Percentiles rank a stretch among this genome's conserved stretches.
Conservation (phyloP, 2,888 invertebrate genomes). For the Digitonthophagus gazella region DNA sequence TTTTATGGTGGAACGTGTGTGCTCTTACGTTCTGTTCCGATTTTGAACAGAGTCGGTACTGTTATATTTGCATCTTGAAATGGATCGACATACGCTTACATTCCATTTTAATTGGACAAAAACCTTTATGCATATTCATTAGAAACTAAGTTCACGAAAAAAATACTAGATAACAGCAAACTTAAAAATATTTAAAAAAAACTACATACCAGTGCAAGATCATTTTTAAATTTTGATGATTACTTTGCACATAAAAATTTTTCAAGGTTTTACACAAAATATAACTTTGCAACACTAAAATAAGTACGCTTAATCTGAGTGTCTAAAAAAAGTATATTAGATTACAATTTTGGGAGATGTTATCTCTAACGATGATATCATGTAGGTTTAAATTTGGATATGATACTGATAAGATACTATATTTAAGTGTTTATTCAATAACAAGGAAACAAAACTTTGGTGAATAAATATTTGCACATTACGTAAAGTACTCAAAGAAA, state of each 20-base stretch:
- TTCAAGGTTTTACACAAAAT: background rate
- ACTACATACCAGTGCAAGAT: background rate
- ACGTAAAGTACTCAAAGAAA: background rate
- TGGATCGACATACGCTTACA: background rate
- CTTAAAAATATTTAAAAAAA: background rate
- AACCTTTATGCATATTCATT: too few species aligned
- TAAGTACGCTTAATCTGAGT: too few species aligned
- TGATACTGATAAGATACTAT: too few species aligned
- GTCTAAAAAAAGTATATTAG: too few species aligned
- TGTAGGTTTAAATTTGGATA: too few species aligned
- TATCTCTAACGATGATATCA: too few species aligned
- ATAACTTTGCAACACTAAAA: background rate
- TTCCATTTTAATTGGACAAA: background rate
- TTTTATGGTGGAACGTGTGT: background rate
- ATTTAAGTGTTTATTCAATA: too few species aligned
- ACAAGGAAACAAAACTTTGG: too few species aligned
- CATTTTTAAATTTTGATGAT: background rate
- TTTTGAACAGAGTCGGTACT: background rate
- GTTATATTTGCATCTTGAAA: background rate
- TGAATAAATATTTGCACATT: background rate
- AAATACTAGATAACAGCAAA: too few species aligned
- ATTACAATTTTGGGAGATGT: too few species aligned
- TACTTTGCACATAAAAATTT: background rate
- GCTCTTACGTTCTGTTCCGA: too few species aligned
- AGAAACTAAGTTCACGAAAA: too few species aligned